phyloP scores from a whole-genome alignment of 2,888 invertebrate genomes.

The Chromoteleia sp. region DNA sequence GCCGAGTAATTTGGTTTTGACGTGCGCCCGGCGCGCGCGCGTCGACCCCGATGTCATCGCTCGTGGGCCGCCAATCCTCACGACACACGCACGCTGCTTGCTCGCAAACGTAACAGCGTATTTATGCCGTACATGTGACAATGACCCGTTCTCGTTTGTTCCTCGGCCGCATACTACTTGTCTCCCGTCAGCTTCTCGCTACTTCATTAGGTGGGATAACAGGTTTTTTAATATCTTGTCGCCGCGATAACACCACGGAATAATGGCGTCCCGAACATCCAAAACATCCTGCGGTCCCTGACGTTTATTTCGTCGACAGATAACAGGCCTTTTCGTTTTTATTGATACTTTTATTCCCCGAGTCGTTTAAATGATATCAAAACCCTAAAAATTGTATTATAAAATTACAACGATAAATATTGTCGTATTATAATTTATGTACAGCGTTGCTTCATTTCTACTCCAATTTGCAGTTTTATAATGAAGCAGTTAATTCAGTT shows the following conservation, averaged over 20 bases:
- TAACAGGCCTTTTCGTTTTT: conserved; percentile 20
- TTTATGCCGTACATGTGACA: conserved; percentile 57
- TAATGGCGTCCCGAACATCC: conserved; percentile 66
- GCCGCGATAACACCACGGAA: conserved; percentile 63
- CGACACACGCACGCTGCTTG: conserved; percentile 48
- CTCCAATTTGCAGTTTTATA: too few relatives aligned
- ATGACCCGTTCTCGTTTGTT: conserved; percentile 63
- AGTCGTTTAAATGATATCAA: too few relatives aligned
- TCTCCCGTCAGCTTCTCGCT: conserved; percentile 60
- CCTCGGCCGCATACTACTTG: conserved; percentile 45
- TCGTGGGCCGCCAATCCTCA: conserved; percentile 31
- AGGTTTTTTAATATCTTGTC: conserved; percentile 72
- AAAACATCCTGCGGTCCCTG: conserved; percentile 49
- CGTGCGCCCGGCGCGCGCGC: conserved; percentile 69
- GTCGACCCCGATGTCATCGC: conserved; percentile 71
- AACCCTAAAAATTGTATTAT: too few relatives aligned
- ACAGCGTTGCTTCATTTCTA: too few relatives aligned
- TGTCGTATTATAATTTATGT: too few relatives aligned
- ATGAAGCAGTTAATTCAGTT: too few relatives aligned
- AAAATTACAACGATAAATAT: too few relatives aligned
- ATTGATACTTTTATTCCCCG: too few relatives aligned
- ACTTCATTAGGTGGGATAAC: conserved; percentile 71
- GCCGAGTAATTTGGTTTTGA: conserved; percentile 81
- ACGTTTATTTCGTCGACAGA: conserved; percentile 45
- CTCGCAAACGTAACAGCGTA: conserved; percentile 37